Base-by-base conservation (phyloP, 2,113 vertebrate species). In the Varanus salvator region DNA sequence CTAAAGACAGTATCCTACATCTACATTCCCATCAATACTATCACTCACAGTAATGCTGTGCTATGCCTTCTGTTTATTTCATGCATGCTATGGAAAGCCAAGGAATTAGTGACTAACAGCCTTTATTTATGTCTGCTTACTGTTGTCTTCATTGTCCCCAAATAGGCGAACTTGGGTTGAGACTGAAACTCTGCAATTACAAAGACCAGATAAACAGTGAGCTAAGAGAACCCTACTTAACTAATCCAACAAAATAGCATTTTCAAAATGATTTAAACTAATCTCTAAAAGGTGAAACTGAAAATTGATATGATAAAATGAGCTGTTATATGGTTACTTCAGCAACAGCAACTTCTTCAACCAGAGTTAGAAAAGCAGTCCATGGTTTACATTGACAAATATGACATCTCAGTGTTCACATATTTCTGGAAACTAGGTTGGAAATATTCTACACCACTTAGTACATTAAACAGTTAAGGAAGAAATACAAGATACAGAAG, bases 41-140 rank as follows among this genome's bases (percentile, higher is more conserved):
- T 54, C 72, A 71, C 84, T 84, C 89, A 92, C 57, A 52, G 80
- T 78, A 50, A 52, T 74, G 80, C 54, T 85, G 75, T 80, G 69
- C 60, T 74, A 57, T 78, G 85, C 72, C 72, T 90, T 89, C 71
- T 77, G 80, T 91, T 89, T 91, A 86, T 91, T 89, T 89, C 52
- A 54, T 78, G 68, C n/a, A 72, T 68, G 80, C 12, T 87, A 72
- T 6, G 85, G 85, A 31, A 87, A 84, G 74, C 85, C 90, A 52
- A 90, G 54, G 68, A 66, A 48, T 90, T 77, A 87, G 50, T 84
- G 72, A 90, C 54, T 80, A 74, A 38, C 54, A 80, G 81, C 64
- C 52, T 88, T 44, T 84, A 74, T 88, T 44, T 84, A 74, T 11
- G 7, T 85, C 52, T 64, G 19, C 60, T 34, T 66, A 80, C 29